Evolutionary conservation across 2,888 invertebrate species (phyloP).

Genomic region (Drosophila testacea): DNA sequence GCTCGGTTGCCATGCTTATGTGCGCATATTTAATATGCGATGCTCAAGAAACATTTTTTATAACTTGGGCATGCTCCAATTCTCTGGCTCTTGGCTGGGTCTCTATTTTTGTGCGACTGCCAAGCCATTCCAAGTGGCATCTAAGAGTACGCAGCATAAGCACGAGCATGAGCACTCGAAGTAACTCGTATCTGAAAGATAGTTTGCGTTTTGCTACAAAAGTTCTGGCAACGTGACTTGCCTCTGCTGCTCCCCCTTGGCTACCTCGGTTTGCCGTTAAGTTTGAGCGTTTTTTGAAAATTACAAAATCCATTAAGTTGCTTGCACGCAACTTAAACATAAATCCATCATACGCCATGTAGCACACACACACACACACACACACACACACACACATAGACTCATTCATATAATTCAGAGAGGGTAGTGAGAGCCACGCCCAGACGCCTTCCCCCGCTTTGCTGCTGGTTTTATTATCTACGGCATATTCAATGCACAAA

Average conservation of each 20-base stretch:
- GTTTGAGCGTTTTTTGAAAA: constrained; percentile 73
- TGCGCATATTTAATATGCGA: constrained; percentile 75
- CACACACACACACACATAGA: constrained; percentile 24
- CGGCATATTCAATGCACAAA: constrained; percentile 79
- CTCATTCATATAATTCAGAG: constrained; percentile 16
- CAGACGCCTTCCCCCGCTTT: constrained; percentile 33
- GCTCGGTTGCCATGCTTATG: constrained; percentile 64
- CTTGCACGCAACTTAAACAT: constrained; percentile 82
- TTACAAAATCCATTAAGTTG: constrained; percentile 82
- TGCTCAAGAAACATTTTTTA: constrained; percentile 72
- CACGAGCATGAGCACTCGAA: constrained; percentile 26
- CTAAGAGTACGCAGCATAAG: constrained; percentile 21
- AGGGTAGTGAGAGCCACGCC: constrained; percentile 61
- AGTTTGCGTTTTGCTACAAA: constrained; percentile 49
- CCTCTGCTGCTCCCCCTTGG: constrained; percentile 5
- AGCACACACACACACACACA: constrained; percentile 56
- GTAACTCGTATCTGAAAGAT: constrained; percentile 52
- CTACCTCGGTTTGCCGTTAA: constrained; percentile 30
- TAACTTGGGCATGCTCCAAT: constrained; percentile 78
- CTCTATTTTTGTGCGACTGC: constrained; percentile 33
- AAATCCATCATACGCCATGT: constrained; percentile 82
- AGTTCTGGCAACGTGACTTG: constrained; percentile 52
- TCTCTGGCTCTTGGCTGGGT: constrained; percentile 54
- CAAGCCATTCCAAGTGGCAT: constrained; percentile 50
- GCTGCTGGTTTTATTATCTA: constrained; percentile 73